Base-by-base conservation (phyloP, 2,888 invertebrate genomes). In the Himalopsyche japonica region DNA sequence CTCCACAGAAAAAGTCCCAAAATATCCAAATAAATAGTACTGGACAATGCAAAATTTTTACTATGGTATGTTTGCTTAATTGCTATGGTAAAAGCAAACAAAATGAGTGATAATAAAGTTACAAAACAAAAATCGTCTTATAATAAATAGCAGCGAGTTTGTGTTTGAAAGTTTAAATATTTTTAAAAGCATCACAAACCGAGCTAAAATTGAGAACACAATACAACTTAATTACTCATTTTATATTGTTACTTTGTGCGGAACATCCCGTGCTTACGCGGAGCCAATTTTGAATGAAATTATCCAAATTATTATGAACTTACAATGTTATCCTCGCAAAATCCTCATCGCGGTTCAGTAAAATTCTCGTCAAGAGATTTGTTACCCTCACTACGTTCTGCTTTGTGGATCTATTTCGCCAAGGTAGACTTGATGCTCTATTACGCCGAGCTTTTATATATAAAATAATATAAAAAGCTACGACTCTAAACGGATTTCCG, bases 361-460 rank as follows among this genome's bases (percentile, higher is more conserved):
- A 57, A 79, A 81, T 24, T 24, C 81, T 81, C 81, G 81, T 81
- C 70, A 81, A 79, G 82, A 77, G 82, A 82, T 82, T 82, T 82
- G 82, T 82, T 82, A 82, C 82, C 82, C 79, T 79, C 78, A 64
- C 82, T 57, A 37, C 82, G 79, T 82, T 82, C 64, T 49, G 32
- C 82, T 48, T 18, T 79, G 64, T 37, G 70, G 37, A 64, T 49
- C 79, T 32, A 34, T 49, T 79, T 82, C 34, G 57, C 20, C 57
- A 57, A 57, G 57, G 57, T 57, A 57, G 57, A 57, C 57, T 57
- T 57, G 57, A 57, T 57, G 57, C 57, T 24, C 57, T 57, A 57
- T 57, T 57, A 57, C 57, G 57, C 57, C 15, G 57, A 57, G 57
- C 20, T 57, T 57, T 57, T 57, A 57, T 57, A 57, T 57, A 20